phyloP scores from a whole-genome alignment of 2,888 invertebrate species.

The Dicyrtoma fusca region DNA sequence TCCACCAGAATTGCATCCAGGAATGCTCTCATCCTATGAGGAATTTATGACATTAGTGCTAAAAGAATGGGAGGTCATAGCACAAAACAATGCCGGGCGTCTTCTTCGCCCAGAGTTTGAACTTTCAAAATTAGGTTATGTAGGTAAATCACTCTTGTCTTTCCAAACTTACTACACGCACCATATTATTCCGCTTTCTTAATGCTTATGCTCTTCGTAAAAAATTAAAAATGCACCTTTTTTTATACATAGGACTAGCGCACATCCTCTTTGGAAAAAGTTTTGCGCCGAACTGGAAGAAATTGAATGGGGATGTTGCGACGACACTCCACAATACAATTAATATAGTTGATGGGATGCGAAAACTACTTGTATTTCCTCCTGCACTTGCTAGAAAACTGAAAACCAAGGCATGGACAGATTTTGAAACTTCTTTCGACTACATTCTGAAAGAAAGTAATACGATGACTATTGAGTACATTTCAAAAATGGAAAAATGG shows the following conservation, averaged over 20 bases:
- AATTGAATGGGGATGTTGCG: neutral
- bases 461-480: neutral
- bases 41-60: conserved; percentile 1
- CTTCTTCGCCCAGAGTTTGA: neutral
- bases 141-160: neutral
- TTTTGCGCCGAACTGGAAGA: neutral
- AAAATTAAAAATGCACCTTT: neutral
- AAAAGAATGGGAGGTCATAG: neutral
- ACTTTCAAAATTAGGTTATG: neutral
- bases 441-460: conserved; percentile 67
- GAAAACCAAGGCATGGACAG: conserved; percentile 71
- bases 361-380: conserved; percentile 69
- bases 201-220: neutral
- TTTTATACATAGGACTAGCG: neutral
- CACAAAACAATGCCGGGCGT: neutral
- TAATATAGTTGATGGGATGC: neutral
- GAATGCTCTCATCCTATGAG: conserved; percentile 13
- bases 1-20: conserved; percentile 64
- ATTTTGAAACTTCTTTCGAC: conserved; percentile 72
- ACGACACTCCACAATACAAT: neutral
- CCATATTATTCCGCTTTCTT: neutral
- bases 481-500: neutral
- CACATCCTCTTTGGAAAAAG: neutral
- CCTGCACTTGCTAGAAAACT: conserved; percentile 68
- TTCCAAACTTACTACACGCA: neutral